phyloP scores from a whole-genome alignment of 2,888 invertebrate species.

The Drosophila nr. perissopoda region DNA sequence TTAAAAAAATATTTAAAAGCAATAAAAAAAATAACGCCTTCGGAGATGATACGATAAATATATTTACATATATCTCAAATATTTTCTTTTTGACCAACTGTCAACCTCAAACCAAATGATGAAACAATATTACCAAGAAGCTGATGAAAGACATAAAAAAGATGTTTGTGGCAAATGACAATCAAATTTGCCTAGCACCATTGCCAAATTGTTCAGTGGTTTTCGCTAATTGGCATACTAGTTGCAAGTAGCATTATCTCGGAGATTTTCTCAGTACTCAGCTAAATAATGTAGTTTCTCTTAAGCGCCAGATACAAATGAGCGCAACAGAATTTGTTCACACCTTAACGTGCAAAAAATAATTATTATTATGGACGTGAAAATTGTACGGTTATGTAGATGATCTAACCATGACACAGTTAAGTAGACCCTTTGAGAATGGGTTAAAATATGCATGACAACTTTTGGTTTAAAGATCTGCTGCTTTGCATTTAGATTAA shows the following conservation, averaged over 20 bases:
- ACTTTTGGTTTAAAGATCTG: neutral
- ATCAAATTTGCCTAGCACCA: conserved; percentile 20
- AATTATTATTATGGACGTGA: conserved; percentile 39
- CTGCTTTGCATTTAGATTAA: neutral
- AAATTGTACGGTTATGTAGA: conserved; percentile 54
- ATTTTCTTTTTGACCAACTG: conserved; percentile 8
- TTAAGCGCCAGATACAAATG: conserved; percentile 3
- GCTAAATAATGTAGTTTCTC: conserved; percentile 25
- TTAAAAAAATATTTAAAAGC: conserved; percentile 51
- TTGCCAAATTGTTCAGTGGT: conserved; percentile 22
- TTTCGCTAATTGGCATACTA: conserved; percentile 25
- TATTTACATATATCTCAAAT: neutral
- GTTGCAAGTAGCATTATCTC: conserved; percentile 31
- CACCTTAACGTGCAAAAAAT: conserved; percentile 50
- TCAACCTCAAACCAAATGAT: neutral
- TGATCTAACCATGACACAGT: conserved; percentile 47
- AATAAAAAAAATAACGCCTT: conserved; percentile 31
- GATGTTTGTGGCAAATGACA: conserved; percentile 32
- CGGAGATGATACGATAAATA: neutral
- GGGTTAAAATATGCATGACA: neutral
- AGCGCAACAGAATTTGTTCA: conserved; percentile 38
- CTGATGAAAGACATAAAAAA: neutral
- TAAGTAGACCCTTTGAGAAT: conserved; percentile 17
- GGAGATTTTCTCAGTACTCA: conserved; percentile 24
- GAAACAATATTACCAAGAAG: neutral